These are phyloP conservation scores for Zenarchopterus dispar DNA, from an alignment of 2,797 vertebrate genomes.

Conservation along the genomic window DNA sequence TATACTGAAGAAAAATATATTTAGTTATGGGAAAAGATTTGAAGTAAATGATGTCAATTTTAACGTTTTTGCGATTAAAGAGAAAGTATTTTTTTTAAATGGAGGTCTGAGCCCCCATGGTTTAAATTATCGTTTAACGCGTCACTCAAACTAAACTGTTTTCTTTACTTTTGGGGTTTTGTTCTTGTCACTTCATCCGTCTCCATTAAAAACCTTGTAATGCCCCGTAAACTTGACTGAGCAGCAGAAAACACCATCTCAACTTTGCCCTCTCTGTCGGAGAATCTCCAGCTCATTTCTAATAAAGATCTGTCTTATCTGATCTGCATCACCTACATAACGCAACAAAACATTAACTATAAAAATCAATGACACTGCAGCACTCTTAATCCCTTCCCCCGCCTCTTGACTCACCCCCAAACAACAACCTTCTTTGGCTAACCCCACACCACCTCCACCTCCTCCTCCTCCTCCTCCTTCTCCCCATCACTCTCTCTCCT, in stretches of 20 bases:
- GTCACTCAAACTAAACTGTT: not conserved
- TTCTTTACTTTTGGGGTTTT: not conserved
- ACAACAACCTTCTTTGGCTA: conserved; percentile 16
- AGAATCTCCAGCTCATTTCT: conserved; percentile 18
- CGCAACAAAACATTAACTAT: conserved; percentile 48
- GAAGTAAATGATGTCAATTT: too few relatives aligned
- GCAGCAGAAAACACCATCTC: conserved; percentile 8
- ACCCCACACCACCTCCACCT: conserved; percentile 9
- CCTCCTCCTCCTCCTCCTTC: conserved; percentile 21
- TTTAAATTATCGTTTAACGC: too few relatives aligned
- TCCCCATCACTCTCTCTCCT: conserved; percentile 23
- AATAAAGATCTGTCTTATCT: conserved; percentile 23
- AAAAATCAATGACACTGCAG: conserved; percentile 74
- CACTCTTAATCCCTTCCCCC: conserved; percentile 39
- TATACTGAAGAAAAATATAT: too few relatives aligned
- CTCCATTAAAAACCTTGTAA: not conserved
- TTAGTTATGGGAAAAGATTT: too few relatives aligned
- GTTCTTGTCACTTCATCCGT: not conserved
- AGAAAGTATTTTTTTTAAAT: too few relatives aligned
- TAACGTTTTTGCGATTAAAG: too few relatives aligned
- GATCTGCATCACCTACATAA: conserved; percentile 58
- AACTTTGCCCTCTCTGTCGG: conserved; percentile 21
- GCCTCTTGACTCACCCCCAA: conserved; percentile 2
- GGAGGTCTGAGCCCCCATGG: too few relatives aligned
- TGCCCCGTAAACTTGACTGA: not conserved